A percentile compares a stretch with the other conserved stretches of the same genome.
Evolutionary conservation across 2,113 vertebrate genomes (phyloP).

Genomic region (Carassius auratus): DNA sequence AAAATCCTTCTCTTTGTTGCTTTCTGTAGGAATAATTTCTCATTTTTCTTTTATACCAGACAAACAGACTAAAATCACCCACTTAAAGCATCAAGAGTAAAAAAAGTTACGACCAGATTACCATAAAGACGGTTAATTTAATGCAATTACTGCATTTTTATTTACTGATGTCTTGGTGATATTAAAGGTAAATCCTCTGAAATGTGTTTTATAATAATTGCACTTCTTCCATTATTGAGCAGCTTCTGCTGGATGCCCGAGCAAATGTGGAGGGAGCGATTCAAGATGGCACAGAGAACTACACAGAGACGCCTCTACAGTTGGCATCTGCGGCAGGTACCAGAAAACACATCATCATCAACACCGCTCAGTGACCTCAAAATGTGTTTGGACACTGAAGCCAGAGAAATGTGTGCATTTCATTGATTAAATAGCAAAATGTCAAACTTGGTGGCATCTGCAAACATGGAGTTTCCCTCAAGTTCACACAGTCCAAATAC

Average conservation of each 20-base stretch:
- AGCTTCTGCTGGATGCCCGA: constrained; percentile 79
- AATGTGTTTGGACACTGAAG: not conserved
- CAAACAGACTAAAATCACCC: not conserved
- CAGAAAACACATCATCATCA: not conserved
- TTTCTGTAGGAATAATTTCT: not conserved
- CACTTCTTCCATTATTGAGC: constrained; percentile 26
- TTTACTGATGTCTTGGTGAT: constrained; percentile 3
- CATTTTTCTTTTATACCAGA: constrained; percentile 1
- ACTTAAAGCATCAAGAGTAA: constrained; percentile 25
- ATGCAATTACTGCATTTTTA: constrained; percentile 2
- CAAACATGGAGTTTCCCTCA: not conserved
- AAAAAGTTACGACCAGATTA: not conserved
- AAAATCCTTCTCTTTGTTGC: constrained; percentile 13
- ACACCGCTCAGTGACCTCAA: no score
- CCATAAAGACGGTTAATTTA: not conserved
- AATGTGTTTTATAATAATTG: constrained; percentile 7
- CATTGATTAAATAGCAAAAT: not conserved
- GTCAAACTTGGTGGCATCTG: not conserved
- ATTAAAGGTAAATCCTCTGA: constrained; percentile 1
- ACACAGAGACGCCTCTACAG: constrained; percentile 80
- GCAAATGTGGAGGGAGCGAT: constrained; percentile 76
- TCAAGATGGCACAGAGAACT: constrained; percentile 76
- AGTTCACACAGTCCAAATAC: no score
- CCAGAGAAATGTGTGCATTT: not conserved
- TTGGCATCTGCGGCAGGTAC: constrained; percentile 80